A percentile compares a stretch with the other conserved stretches of the same genome.
These are phyloP conservation scores for Capromys pilorides DNA, from an alignment of 2,797 vertebrate genomes.

Conservation along the genomic window DNA sequence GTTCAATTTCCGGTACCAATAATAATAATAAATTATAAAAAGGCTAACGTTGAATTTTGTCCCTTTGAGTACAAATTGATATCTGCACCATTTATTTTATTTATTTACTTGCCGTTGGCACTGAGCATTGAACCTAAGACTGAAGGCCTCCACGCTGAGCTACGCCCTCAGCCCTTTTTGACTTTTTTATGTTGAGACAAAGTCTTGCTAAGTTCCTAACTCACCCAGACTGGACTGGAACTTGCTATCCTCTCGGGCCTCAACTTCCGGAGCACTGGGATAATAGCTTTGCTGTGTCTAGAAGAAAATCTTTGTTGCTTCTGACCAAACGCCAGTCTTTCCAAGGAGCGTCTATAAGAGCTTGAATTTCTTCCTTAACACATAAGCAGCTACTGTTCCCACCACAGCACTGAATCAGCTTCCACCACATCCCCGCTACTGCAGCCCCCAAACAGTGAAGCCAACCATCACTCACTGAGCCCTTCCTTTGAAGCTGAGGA, in stretches of 20 bases:
- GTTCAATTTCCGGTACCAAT: no score
- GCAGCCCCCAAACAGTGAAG: neutral
- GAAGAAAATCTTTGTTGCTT: neutral
- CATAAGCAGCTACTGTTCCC: neutral
- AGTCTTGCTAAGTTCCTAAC: neutral
- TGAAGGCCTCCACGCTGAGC: neutral
- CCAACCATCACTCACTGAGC: neutral
- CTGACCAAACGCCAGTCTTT: neutral
- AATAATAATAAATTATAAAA: neutral
- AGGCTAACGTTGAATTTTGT: neutral
- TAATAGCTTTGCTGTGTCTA: conserved; percentile 4
- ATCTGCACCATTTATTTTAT: neutral
- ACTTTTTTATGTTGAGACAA: neutral
- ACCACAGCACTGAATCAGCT: neutral
- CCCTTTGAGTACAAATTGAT: neutral
- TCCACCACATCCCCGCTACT: neutral
- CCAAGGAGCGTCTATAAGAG: neutral
- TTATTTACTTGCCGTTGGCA: neutral
- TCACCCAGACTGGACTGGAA: neutral
- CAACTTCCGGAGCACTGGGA: neutral
- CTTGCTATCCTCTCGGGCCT: neutral
- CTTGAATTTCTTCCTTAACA: neutral
- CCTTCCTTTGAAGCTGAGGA: neutral
- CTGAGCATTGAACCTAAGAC: neutral
- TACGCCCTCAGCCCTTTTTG: neutral